Conservation (phyloP, 2,113 vertebrate species). For the Ptilorrhoa leucosticta region DNA sequence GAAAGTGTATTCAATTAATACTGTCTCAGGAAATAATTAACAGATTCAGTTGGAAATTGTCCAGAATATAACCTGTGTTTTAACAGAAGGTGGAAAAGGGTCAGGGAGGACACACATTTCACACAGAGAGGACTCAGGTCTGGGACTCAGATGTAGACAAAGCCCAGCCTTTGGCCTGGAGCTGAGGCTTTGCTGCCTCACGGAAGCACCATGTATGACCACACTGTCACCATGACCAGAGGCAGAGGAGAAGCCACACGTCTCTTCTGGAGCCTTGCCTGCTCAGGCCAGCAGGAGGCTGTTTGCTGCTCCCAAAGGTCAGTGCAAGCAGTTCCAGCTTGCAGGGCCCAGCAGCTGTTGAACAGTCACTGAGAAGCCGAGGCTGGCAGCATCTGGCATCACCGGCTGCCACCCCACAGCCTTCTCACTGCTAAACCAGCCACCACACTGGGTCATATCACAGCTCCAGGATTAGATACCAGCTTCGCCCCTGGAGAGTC, state of each 20-base stretch:
- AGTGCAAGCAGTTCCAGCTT: neutral
- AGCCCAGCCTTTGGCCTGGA: neutral
- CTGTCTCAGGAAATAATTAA: neutral
- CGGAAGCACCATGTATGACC: fast-evolving
- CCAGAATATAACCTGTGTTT: neutral
- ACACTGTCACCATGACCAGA: fast-evolving
- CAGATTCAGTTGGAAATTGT: neutral
- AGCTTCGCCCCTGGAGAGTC: neutral
- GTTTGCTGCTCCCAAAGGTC: neutral
- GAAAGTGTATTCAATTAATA: neutral
- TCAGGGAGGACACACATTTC: neutral
- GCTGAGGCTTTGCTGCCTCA: neutral
- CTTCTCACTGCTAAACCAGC: neutral
- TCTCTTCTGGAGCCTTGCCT: fast-evolving
- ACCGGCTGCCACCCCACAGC: neutral
- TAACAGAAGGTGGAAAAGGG: neutral
- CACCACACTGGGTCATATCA: fast-evolving
- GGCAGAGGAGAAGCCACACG: neutral
- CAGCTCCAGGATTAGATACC: neutral
- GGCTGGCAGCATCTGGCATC: neutral
- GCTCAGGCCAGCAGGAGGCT: neutral
- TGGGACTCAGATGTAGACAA: neutral
- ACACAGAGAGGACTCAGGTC: neutral
- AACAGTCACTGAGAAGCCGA: neutral
- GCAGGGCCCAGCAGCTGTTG: neutral